A percentile compares a stretch with the other conserved stretches of the same genome.
Evolutionary conservation across 2,113 vertebrate genomes (phyloP).

Genomic region (Ceyx margarethae): DNA sequence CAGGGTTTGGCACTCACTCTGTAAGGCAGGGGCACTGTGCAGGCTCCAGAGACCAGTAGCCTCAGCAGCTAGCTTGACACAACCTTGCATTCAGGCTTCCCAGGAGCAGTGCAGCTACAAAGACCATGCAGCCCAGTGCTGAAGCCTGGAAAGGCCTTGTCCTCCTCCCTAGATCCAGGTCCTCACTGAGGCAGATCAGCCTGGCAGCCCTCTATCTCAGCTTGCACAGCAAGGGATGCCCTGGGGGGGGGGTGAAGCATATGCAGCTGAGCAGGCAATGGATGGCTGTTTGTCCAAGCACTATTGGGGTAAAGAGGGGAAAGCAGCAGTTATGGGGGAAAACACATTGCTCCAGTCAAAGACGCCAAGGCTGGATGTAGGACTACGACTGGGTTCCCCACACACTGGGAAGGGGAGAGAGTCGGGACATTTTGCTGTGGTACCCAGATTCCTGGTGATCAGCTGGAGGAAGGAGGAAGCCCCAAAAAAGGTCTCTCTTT

Average conservation of each 20-base stretch:
- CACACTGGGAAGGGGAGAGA: not conserved
- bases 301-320: accelerated
- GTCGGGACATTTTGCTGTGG: not conserved
- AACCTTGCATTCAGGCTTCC: not conserved
- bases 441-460: not conserved
- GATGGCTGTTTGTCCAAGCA: not conserved
- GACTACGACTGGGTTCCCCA: not conserved
- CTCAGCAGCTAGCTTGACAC: not conserved
- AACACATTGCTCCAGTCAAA: not conserved
- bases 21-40: not conserved
- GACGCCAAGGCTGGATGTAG: not conserved
- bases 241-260: not conserved
- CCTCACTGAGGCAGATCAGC: not conserved
- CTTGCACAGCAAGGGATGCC: not conserved
- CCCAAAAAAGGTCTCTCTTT: not conserved
- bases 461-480: not conserved
- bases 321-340: not conserved
- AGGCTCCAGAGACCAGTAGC: not conserved
- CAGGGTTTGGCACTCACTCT: not conserved
- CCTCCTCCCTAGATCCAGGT: not conserved
- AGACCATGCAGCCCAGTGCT: not conserved
- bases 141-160: accelerated
- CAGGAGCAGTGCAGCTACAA: not conserved
- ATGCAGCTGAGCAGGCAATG: not conserved
- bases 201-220: not conserved